Evolutionary conservation across 2,113 vertebrate genomes (phyloP).

Genomic region (Rhodinocichla rosea): DNA sequence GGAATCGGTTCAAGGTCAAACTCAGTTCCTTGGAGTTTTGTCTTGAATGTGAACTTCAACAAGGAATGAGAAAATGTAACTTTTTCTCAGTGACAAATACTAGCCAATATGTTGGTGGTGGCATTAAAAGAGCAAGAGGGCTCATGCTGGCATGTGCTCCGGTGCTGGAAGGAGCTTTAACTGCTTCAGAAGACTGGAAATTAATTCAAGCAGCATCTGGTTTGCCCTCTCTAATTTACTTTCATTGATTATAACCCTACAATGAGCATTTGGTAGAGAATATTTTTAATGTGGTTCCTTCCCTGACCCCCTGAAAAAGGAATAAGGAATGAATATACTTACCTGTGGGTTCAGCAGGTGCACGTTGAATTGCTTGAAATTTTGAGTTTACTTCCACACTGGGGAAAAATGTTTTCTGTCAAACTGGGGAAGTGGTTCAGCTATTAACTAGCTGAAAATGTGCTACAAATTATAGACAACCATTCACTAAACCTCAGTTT

Average conservation of each 20-base stretch:
- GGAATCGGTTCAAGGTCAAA: conserved; percentile 60
- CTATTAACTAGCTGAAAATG: background rate
- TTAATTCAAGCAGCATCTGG: background rate
- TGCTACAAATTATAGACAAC: background rate
- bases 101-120: background rate
- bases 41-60: conserved; percentile 23
- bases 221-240: background rate
- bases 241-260: background rate
- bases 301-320: background rate
- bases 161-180: background rate
- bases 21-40: conserved; percentile 54
- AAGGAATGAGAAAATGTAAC: background rate
- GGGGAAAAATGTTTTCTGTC: background rate
- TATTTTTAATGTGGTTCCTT: background rate
- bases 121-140: background rate
- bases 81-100: background rate
- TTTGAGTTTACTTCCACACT: background rate
- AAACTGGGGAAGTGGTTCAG: background rate
- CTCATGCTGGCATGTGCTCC: background rate
- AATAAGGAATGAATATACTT: background rate
- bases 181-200: background rate
- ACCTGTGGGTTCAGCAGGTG: background rate
- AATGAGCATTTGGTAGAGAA: background rate
- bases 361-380: background rate
- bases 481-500: background rate